Conservation (phyloP, 2,888 invertebrate species). For the Scaptomyza flava region DNA sequence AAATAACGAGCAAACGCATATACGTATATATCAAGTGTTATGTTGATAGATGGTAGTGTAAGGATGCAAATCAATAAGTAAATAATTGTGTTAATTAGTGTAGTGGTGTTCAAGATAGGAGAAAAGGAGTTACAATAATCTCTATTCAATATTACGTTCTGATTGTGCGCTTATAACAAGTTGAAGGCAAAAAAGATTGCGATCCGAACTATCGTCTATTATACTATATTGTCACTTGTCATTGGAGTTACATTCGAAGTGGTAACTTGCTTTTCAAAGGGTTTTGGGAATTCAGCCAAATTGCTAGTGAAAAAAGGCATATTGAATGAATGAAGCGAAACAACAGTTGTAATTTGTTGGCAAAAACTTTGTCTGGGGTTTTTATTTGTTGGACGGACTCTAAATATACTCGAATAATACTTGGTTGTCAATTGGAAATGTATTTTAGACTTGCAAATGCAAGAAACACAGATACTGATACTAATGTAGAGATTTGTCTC, state of each 20-base stretch:
- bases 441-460: conserved; percentile 23
- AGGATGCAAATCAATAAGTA: conserved; percentile 7
- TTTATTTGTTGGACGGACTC: conserved; percentile 40
- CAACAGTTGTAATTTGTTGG: conserved; percentile 44
- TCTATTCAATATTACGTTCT: conserved; percentile 36
- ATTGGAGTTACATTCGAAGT: conserved; percentile 29
- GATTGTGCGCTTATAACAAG: conserved; percentile 50
- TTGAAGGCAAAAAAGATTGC: conserved; percentile 9
- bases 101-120: conserved; percentile 5
- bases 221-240: conserved; percentile 68
- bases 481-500: conserved; percentile 14
- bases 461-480: neutral
- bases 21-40: conserved; percentile 46
- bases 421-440: conserved; percentile 41
- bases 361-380: conserved; percentile 24
- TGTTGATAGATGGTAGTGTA: conserved; percentile 12
- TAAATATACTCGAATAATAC: conserved; percentile 39
- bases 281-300: conserved; percentile 31
- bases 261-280: conserved; percentile 27
- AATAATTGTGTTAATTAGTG: conserved; percentile 9
- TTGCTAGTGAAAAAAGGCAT: neutral
- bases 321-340: conserved; percentile 1
- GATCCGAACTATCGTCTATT: conserved; percentile 5
- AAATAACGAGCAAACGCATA: conserved; percentile 62
- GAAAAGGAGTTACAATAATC: conserved; percentile 13